A percentile compares a stretch with the other conserved stretches of the same genome.
Conservation (phyloP, 2,888 invertebrate genomes). For the Boloria selene region DNA sequence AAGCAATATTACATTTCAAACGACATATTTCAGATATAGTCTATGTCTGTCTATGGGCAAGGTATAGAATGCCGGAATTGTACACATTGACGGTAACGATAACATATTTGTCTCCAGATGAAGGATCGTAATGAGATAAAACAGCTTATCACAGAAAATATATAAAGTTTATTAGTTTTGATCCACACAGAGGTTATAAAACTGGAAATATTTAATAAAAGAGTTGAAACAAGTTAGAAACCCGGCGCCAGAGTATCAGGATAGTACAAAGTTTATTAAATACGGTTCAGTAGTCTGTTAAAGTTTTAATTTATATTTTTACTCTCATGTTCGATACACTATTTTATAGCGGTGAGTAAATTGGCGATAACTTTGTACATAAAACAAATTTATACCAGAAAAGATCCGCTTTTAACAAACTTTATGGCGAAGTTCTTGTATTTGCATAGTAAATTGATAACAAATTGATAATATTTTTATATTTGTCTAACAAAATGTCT, state of each 20-base stretch:
- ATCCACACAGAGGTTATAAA: constrained; percentile 15
- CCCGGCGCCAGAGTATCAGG: constrained; percentile 15
- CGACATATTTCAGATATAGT: too few relatives aligned
- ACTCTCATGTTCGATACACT: constrained; percentile 22
- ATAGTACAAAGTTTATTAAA: constrained; percentile 24
- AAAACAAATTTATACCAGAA: constrained; percentile 9
- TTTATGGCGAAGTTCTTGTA: background rate
- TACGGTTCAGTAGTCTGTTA: constrained; percentile 18
- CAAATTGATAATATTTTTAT: too few relatives aligned
- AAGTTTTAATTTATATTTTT: constrained; percentile 30
- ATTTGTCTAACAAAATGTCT: too few relatives aligned
- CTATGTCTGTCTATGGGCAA: too few relatives aligned
- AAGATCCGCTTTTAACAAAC: background rate
- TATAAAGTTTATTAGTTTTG: constrained; percentile 8
- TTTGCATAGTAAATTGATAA: too few relatives aligned
- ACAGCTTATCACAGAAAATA: constrained; percentile 1
- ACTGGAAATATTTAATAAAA: constrained; percentile 26
- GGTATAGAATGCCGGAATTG: too few relatives aligned
- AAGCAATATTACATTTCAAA: too few relatives aligned
- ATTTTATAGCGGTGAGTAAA: constrained; percentile 24
- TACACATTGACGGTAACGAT: too few relatives aligned
- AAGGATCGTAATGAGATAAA: too few relatives aligned
- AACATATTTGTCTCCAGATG: too few relatives aligned
- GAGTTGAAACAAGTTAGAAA: constrained; percentile 17
- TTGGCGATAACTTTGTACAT: constrained; percentile 21